Evolutionary conservation across 2,888 invertebrate genomes (phyloP), one percentile per base, ranked within the genome.

Genomic region (Lycophotia porphyrea): DNA sequence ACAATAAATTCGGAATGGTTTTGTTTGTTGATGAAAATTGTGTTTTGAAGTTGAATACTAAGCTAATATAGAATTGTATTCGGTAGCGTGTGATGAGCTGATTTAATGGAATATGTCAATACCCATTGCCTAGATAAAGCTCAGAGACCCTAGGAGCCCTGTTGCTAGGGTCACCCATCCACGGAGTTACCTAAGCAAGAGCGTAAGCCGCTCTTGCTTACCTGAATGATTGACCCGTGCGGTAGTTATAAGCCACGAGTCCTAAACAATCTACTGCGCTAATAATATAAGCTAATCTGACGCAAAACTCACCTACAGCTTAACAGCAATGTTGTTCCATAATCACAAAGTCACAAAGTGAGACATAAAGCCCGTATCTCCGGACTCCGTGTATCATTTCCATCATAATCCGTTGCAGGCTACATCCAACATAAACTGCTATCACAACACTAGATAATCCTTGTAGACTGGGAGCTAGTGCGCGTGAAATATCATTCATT

Each of bases 321-420:
- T 80, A 24, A 60, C 34, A 60, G 63, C 55, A 36, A 42, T 42
- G 52, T 49, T 9, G 49, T 27, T 55, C 18, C 34, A 21, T 81
- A 65, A 81, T 21, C 60, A 47, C 42, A 55, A 66, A 80, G 47
- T 21, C 60, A 47, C 42, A 55, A 66, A 80, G 47, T 71, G n/a
- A 18, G 55, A 63, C 61, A 55, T 67, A 71, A 67, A 24, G 34
- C 49, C 27, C 49, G 42, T 79, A 74, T 79, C 74, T 74, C 36
- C 44, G 3, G 36, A 31, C 70, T 74, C 81, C 47, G 58, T 77
- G 82, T 78, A 52, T 74, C 74, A 74, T 82, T 66, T 61, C 64
- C 73, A 73, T 82, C 64, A 82, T 81, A 82, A 83, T 81, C 84
- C 70, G 52, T 36, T 70, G 80, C 70, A 79, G 52, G 61, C 60